A percentile compares a stretch with the other conserved stretches of the same genome.
Conservation (phyloP, 2,797 vertebrate species). For the Triplophysa bombifrons region DNA sequence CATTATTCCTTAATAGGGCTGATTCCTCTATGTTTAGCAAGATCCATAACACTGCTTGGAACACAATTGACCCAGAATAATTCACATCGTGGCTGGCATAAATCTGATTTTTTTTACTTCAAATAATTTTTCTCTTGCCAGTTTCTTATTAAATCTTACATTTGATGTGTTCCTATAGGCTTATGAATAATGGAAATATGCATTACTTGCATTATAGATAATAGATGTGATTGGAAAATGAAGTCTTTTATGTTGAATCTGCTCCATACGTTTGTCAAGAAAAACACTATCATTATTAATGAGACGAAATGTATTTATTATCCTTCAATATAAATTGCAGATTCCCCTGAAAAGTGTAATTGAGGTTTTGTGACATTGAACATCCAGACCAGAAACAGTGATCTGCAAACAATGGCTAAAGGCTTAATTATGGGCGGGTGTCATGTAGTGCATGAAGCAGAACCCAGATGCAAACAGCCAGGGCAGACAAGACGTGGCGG, state of each 20-base stretch:
- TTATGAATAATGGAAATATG: conserved; percentile 69
- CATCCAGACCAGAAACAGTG: background rate
- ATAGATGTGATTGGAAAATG: conserved; percentile 63
- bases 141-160: conserved; percentile 63
- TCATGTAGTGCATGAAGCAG: too few relatives aligned
- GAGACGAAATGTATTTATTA: conserved; percentile 3
- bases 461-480: too few relatives aligned
- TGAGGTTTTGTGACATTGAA: background rate
- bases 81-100: background rate
- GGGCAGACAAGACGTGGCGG: too few relatives aligned
- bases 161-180: conserved; percentile 63
- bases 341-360: background rate
- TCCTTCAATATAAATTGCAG: too few relatives aligned
- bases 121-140: conserved; percentile 10
- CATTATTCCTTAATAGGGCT: conserved; percentile 31
- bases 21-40: conserved; percentile 22
- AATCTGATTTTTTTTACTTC: conserved; percentile 3
- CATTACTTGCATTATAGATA: conserved; percentile 74
- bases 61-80: background rate
- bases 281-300: conserved; percentile 6
- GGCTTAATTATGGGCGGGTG: background rate
- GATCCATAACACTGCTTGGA: background rate
- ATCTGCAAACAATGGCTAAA: background rate
- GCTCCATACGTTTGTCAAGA: background rate
- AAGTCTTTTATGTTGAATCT: conserved; percentile 23